A percentile compares a stretch with the other conserved stretches of the same genome.
Evolutionary conservation across 2,113 vertebrate genomes (phyloP).

Genomic region (Steatornis caripensis): DNA sequence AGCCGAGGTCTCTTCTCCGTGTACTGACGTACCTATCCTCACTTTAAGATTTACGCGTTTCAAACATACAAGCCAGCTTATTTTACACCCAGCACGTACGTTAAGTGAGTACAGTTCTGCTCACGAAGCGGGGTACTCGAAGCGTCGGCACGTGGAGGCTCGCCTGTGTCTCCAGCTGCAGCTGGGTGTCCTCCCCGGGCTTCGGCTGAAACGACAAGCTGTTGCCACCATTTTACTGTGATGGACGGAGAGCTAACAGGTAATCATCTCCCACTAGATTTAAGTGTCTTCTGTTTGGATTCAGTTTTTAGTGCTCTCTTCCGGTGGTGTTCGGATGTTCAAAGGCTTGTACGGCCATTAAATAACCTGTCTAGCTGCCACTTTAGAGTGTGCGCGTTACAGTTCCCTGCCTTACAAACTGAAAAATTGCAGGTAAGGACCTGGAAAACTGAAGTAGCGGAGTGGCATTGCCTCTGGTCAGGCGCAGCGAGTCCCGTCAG

Average conservation of each 20-base stretch:
- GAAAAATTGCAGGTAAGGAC: background rate
- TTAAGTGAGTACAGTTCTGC: fast-evolving
- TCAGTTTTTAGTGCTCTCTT: background rate
- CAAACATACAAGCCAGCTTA: background rate
- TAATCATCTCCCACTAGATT: background rate
- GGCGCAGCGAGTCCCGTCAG: background rate
- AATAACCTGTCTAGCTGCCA: background rate
- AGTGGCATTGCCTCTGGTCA: background rate
- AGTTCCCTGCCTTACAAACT: background rate
- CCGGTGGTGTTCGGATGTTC: background rate
- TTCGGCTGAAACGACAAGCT: background rate
- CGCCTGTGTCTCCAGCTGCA: background rate
- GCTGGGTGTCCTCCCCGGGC: background rate
- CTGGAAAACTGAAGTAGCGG: background rate
- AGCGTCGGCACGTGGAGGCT: background rate
- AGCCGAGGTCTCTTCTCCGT: background rate
- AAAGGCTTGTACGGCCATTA: background rate
- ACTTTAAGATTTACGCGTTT: background rate
- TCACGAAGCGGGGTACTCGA: background rate
- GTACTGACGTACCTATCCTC: background rate
- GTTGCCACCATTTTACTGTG: background rate
- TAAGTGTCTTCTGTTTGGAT: background rate
- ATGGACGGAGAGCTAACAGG: background rate
- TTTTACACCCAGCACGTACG: fast-evolving
- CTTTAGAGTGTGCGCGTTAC: background rate